A percentile compares a stretch with the other conserved stretches of the same genome.
These are phyloP conservation scores for Amphipoea lucens DNA, from an alignment of 2,888 invertebrate genomes.

Conservation along the genomic window DNA sequence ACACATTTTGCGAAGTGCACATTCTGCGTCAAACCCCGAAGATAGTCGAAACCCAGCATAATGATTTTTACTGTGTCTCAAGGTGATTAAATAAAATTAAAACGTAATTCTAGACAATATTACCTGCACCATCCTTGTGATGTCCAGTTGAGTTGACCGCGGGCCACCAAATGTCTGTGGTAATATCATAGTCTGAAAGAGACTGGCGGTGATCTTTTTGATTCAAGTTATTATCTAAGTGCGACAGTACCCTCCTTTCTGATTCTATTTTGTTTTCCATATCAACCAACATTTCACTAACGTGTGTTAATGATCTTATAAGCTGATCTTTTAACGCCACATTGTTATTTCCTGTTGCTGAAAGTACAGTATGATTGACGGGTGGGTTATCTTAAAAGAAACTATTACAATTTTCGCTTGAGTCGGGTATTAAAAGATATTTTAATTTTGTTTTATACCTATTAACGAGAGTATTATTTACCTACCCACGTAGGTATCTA, in stretches of 20 bases:
- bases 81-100: too few relatives aligned
- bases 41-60: background rate
- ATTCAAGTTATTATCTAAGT: conserved; percentile 2
- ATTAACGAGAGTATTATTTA: background rate
- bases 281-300: conserved; percentile 14
- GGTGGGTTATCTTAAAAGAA: background rate
- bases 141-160: background rate
- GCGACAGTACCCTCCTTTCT: conserved; percentile 9
- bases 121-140: background rate
- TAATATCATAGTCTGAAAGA: background rate
- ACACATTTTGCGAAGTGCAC: too few relatives aligned
- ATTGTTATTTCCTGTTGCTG: conserved; percentile 15
- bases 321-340: conserved; percentile 10
- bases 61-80: background rate
- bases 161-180: conserved; percentile 7
- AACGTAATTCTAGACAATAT: background rate
- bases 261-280: conserved; percentile 16
- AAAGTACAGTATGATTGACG: background rate
- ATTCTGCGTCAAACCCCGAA: too few relatives aligned
- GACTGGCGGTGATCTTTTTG: background rate
- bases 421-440: too few relatives aligned
- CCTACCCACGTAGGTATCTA: background rate
- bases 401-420: background rate
- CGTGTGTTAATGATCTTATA: conserved; percentile 5
- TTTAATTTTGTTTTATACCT: background rate